A percentile compares a stretch with the other conserved stretches of the same genome.
Evolutionary conservation across 37 sponge, comb jelly and placozoan species (phyloP).

Genomic region (Bolinopsis microptera): DNA sequence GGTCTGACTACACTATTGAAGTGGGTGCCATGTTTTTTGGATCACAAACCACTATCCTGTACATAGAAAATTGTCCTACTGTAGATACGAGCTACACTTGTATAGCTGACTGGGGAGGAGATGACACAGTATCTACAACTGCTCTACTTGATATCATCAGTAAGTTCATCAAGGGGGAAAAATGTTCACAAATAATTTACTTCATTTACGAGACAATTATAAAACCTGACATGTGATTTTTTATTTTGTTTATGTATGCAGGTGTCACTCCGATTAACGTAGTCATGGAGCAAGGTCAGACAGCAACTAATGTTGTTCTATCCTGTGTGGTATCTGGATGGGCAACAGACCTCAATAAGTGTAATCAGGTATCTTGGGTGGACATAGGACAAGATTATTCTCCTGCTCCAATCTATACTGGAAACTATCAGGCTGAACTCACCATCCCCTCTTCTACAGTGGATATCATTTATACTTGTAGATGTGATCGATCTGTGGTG

Average conservation of each 20-base stretch:
- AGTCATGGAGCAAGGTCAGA: not conserved
- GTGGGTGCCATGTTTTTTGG: not conserved
- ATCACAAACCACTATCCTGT: not conserved
- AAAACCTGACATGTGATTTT: too few species aligned
- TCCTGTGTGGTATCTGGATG: not conserved
- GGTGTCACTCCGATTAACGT: not conserved
- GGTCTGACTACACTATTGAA: not conserved
- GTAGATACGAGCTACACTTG: not conserved
- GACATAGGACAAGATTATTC: not conserved
- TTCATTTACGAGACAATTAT: too few species aligned
- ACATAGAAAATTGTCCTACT: not conserved
- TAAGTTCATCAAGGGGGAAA: not conserved
- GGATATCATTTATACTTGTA: not conserved
- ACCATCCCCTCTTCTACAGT: not conserved
- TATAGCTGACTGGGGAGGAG: not conserved
- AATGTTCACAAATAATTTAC: too few species aligned
- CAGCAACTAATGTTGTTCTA: not conserved
- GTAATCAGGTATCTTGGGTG: not conserved
- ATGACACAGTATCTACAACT: not conserved
- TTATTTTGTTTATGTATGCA: too few species aligned
- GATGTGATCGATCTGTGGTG: not conserved
- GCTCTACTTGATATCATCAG: not conserved
- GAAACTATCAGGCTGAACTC: not conserved
- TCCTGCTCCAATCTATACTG: not conserved
- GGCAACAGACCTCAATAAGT: not conserved